phyloP scores from a whole-genome alignment of 2,113 vertebrate genomes.

The Grantiella picta region DNA sequence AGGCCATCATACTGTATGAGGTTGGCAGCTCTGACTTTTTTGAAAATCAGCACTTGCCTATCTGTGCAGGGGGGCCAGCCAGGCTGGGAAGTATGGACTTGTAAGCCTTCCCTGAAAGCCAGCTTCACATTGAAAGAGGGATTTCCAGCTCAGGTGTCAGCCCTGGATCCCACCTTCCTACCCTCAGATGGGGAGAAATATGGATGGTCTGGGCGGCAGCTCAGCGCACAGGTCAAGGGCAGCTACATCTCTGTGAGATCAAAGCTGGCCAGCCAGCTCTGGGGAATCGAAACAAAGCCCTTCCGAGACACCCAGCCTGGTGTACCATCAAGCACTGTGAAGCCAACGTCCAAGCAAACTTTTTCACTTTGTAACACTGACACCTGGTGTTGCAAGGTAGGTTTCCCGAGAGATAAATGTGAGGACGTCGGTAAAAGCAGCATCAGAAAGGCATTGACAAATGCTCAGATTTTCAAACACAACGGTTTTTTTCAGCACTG shows the following conservation, averaged over 20 bases:
- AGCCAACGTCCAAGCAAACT: neutral
- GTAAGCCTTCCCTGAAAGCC: neutral
- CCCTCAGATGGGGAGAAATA: neutral
- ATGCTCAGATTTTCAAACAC: neutral
- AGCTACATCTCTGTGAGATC: fast-evolving
- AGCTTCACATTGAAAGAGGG: neutral
- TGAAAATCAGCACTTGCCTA: neutral
- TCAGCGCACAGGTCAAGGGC: no score
- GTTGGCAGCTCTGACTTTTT: fast-evolving
- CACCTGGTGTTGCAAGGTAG: conserved; percentile 10
- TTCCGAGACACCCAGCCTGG: fast-evolving
- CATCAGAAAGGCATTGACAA: neutral
- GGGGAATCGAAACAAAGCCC: fast-evolving
- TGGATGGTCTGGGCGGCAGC: fast-evolving
- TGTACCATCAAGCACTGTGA: fast-evolving
- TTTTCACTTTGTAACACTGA: conserved; percentile 26
- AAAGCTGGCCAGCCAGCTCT: neutral
- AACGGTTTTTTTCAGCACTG: fast-evolving
- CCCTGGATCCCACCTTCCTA: neutral
- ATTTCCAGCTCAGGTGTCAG: neutral
- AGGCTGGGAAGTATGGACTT: neutral
- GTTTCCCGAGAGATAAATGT: fast-evolving
- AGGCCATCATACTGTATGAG: neutral
- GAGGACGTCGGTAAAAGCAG: neutral
- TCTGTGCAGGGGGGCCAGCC: neutral